phyloP scores from a whole-genome alignment of 1,140 invertebrate species.

The Venturia canescens region DNA sequence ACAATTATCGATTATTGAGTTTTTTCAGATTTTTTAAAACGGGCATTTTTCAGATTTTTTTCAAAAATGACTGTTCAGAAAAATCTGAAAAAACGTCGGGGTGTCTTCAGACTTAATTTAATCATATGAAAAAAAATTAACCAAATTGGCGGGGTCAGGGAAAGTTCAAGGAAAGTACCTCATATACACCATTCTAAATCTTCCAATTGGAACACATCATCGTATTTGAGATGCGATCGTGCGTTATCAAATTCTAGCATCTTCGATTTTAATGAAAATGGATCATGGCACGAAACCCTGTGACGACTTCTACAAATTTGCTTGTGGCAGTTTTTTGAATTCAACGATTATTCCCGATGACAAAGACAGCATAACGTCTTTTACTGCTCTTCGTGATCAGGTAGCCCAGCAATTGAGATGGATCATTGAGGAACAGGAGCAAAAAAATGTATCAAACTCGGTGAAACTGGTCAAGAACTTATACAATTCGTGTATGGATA shows the following conservation, averaged over 20 bases:
- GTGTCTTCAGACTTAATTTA: too few species aligned
- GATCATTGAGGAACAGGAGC: slow-evolving; percentile 84
- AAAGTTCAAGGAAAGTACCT: too few species aligned
- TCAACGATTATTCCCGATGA: slow-evolving; percentile 80
- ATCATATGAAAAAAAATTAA: too few species aligned
- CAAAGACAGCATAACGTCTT: slow-evolving; percentile 85
- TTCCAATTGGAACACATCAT: too few species aligned
- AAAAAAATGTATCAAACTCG: slow-evolving; percentile 82
- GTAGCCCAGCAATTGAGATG: slow-evolving; percentile 87
- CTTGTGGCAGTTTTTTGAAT: slow-evolving; percentile 75
- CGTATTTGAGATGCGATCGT: too few species aligned
- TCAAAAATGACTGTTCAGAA: too few species aligned
- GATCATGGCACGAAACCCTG: slow-evolving; percentile 82
- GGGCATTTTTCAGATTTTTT: too few species aligned
- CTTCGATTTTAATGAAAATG: slow-evolving; percentile 77
- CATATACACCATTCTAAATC: too few species aligned
- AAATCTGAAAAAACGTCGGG: too few species aligned
- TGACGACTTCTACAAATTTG: slow-evolving; percentile 88
- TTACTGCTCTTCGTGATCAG: slow-evolving; percentile 87
- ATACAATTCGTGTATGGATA: slow-evolving; percentile 91
- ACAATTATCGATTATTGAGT: too few species aligned
- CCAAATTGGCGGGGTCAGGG: too few species aligned
- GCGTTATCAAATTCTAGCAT: slow-evolving; percentile 66
- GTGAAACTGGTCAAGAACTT: slow-evolving; percentile 87
- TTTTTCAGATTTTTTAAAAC: too few species aligned